phyloP scores from a whole-genome alignment of 2,888 invertebrate species.

The Agrypnus murinus region DNA sequence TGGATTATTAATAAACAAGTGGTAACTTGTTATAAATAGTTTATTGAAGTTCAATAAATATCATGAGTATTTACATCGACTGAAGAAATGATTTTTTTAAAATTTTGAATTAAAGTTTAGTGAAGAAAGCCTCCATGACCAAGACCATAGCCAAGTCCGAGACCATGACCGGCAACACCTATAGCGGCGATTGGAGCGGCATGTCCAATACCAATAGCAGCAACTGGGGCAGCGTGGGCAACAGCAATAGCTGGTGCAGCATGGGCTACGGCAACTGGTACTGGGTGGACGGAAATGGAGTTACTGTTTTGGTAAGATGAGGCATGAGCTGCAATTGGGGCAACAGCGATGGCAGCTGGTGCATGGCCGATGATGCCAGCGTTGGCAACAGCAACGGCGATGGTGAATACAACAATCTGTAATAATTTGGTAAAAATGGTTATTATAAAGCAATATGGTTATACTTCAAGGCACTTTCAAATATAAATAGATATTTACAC shows the following conservation, averaged over 20 bases:
- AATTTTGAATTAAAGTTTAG: neutral
- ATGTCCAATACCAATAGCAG: constrained; percentile 7
- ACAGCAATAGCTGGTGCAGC: constrained; percentile 13
- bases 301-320: constrained; percentile 40
- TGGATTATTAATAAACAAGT: too few species aligned
- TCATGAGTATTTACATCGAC: too few species aligned
- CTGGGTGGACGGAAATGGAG: constrained; percentile 33
- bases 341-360: constrained; percentile 69
- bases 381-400: constrained; percentile 69
- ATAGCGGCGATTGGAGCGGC: constrained; percentile 4
- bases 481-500: too few species aligned
- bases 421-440: too few species aligned
- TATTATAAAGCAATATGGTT: too few species aligned
- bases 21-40: too few species aligned
- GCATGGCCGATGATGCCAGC: constrained; percentile 60
- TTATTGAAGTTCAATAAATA: neutral
- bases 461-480: too few species aligned
- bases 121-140: constrained; percentile 48
- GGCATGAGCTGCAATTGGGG: constrained; percentile 57
- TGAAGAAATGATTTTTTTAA: too few species aligned
- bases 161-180: constrained; percentile 8
- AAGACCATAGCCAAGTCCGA: neutral
- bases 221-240: constrained; percentile 26
- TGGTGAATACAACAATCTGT: constrained; percentile 74
- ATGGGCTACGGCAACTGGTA: constrained; percentile 26